Conservation (phyloP, 2,113 vertebrate species). For the Haemorhous mexicanus region DNA sequence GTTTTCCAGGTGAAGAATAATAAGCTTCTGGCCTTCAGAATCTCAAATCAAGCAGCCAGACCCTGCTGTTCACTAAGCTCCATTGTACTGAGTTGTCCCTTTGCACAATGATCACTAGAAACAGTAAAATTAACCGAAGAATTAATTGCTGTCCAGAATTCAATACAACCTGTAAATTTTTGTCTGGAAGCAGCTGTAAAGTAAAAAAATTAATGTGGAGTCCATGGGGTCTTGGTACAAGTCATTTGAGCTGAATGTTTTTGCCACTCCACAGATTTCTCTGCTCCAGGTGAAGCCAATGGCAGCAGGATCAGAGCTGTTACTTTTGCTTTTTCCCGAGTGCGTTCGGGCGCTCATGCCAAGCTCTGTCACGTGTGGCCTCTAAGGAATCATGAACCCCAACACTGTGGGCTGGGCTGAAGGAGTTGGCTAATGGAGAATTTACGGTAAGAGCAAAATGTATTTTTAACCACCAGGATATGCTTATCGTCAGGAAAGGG, state of each 20-base stretch:
- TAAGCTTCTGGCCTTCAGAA: not conserved
- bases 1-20: not conserved
- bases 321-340: not conserved
- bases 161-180: not conserved
- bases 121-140: not conserved
- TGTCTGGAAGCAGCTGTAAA: not conserved
- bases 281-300: not conserved
- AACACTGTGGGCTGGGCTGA: not conserved
- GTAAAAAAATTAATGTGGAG: not conserved
- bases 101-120: not conserved
- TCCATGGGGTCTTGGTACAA: not conserved
- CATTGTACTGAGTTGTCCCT: not conserved
- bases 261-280: not conserved
- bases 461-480: conserved; percentile 71
- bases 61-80: not conserved
- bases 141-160: not conserved
- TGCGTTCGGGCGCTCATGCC: accelerated
- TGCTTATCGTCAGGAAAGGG: conserved; percentile 69
- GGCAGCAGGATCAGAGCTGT: not conserved
- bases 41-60: not conserved
- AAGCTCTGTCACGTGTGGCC: not conserved
- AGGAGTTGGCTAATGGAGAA: conserved; percentile 17
- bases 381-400: not conserved
- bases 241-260: not conserved
- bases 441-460: conserved; percentile 52